These are phyloP conservation scores for Trichechus manatus DNA, from an alignment of 2,113 vertebrate genomes.

Conservation along the genomic window DNA sequence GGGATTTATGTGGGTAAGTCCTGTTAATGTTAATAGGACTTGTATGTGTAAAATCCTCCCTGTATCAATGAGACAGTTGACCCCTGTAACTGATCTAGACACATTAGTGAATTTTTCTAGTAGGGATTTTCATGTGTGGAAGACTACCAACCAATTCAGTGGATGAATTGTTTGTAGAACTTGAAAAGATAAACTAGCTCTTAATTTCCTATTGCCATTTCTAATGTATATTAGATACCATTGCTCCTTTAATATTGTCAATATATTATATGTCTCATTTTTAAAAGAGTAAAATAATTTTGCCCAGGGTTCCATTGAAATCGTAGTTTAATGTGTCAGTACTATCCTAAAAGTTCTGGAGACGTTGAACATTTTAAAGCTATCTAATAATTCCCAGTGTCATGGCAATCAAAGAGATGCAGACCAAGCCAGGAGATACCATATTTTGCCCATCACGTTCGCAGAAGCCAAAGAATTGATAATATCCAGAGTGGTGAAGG, in stretches of 20 bases:
- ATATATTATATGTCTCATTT: constrained; percentile 13
- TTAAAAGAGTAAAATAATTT: background rate
- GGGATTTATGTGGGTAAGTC: constrained; percentile 83
- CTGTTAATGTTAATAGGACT: constrained; percentile 85
- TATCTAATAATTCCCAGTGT: background rate
- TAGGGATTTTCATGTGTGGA: background rate
- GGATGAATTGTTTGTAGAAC: constrained; percentile 1
- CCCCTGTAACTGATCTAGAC: constrained; percentile 79
- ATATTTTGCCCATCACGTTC: background rate
- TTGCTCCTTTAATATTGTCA: background rate
- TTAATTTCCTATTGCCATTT: constrained; percentile 50
- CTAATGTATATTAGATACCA: constrained; percentile 28
- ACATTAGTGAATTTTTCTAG: background rate
- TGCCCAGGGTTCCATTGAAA: background rate
- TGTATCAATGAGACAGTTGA: constrained; percentile 83
- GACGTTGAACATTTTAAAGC: background rate
- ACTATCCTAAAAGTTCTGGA: background rate
- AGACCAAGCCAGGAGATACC: background rate
- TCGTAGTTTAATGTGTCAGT: constrained; percentile 14
- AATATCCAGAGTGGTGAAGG: background rate
- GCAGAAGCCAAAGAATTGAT: background rate
- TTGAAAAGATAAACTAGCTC: constrained; percentile 1
- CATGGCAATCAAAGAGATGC: background rate
- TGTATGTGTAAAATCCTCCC: constrained; percentile 86
- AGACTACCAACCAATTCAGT: background rate